Percentiles rank a stretch among this genome's conserved stretches.
These are phyloP conservation scores for Microcebus murinus DNA, from an alignment of 2,113 vertebrate species.

Conservation along the genomic window DNA sequence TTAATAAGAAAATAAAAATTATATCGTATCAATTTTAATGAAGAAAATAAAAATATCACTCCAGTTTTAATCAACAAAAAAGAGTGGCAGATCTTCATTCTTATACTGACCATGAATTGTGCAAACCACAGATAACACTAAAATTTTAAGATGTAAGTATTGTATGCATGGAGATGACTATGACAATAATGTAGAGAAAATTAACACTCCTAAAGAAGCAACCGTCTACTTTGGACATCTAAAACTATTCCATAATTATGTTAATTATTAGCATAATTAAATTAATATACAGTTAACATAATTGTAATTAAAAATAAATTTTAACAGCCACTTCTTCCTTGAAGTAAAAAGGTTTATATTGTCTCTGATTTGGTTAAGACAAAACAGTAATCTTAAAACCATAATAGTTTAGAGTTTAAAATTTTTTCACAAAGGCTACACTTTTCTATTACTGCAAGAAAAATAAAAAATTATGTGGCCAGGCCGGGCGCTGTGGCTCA, in stretches of 20 bases:
- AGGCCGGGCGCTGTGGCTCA: too few species aligned
- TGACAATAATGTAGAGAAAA: neutral
- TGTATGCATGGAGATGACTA: neutral
- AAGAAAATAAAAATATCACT: neutral
- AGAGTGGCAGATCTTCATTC: neutral
- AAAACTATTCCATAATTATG: neutral
- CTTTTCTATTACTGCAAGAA: neutral
- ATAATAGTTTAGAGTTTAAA: neutral
- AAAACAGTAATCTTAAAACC: neutral
- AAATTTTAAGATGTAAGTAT: neutral
- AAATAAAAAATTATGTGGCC: neutral
- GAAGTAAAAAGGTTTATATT: neutral
- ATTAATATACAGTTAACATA: neutral
- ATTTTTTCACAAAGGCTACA: neutral
- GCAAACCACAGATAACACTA: neutral
- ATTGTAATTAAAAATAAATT: slow-evolving; percentile 1
- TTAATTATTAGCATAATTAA: neutral
- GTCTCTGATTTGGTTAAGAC: neutral
- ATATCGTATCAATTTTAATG: neutral
- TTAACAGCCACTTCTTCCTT: neutral
- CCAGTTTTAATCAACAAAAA: neutral
- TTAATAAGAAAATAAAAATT: slow-evolving; percentile 17
- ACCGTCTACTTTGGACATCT: neutral
- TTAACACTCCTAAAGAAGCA: neutral
- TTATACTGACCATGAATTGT: neutral